Conservation (phyloP, 2,113 vertebrate genomes). For the Sinocyclocheilus rhinocerous region DNA sequence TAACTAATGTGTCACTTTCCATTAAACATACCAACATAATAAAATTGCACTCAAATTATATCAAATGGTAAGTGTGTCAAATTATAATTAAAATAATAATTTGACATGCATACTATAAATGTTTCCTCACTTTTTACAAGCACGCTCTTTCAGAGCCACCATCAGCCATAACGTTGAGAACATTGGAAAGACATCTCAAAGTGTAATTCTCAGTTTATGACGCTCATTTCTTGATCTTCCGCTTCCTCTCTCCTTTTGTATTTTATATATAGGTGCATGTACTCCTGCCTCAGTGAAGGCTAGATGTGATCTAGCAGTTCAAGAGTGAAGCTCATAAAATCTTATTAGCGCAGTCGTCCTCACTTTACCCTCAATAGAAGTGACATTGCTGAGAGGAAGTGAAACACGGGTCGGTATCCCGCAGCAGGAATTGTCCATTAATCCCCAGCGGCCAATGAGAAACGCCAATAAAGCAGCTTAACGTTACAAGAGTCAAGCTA, state of each 20-base stretch:
- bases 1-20: not conserved
- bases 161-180: not conserved
- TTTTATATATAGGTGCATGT: slow-evolving; percentile 19
- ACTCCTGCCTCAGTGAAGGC: slow-evolving; percentile 3
- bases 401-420: not conserved
- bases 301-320: slow-evolving; percentile 32
- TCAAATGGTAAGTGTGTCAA: not conserved
- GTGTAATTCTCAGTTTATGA: not conserved
- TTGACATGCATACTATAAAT: slow-evolving; percentile 6
- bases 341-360: slow-evolving; percentile 22
- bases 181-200: slow-evolving; percentile 8
- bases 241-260: not conserved
- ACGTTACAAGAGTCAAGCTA: not conserved
- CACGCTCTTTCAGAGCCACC: not conserved
- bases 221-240: not conserved
- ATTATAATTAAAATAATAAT: not conserved
- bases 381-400: not conserved
- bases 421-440: slow-evolving; percentile 38
- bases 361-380: slow-evolving; percentile 24
- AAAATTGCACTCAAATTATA: not conserved
- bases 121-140: slow-evolving; percentile 16
- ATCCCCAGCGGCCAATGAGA: slow-evolving; percentile 20
- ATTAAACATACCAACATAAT: not conserved
- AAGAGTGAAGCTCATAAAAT: slow-evolving; percentile 30
- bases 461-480: slow-evolving; percentile 10